Base-by-base conservation (phyloP, 2,888 invertebrate genomes). In the Physocephala rufipes region DNA sequence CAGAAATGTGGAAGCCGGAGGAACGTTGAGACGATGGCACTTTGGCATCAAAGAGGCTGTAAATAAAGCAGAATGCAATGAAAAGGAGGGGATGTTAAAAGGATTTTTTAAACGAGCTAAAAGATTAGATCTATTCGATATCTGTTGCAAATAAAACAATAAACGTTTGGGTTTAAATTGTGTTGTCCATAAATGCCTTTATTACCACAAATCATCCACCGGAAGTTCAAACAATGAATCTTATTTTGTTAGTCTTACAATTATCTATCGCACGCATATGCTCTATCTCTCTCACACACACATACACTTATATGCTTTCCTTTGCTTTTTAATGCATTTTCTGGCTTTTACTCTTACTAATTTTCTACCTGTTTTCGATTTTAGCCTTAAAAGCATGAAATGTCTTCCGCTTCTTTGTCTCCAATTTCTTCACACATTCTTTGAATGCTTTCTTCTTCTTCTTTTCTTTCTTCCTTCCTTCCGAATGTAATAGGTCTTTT, bases 1-100 rank as follows among this genome's bases (percentile, higher is more conserved):
- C 96, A 79, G 95, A 94, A 81, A 97, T 96, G 82, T 95, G 95
- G 87, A 97, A 97, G 73, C 96, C 94, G 49, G 91, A 91, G 58
- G 92, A 92, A 0, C 93, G 90, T 78, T 92, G 92, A 67, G 91
- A 91, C 9, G 85, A 81, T 43, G 85, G 85, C 70, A 86, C 82
- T 79, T 86, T 86, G 59, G 84, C 92, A 84, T 95, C 95, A 84
- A 95, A 87, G 73, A 95, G 88, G 81, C 95, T 95, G 89, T 15
- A 89, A 89, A 76, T 79, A 77, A 81, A 77, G 70, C 7, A 49
- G 55, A 74, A 30, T 67, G 75, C 66, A 71, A 58, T 36, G 36
- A n/a, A n/a, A n/a, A n/a, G n/a, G n/a, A n/a, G n/a, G n/a, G n/a
- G 70, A 72, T 58, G 64, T 58, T 63, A 63, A 19, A 28, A 24